Percentiles rank a stretch among this genome's conserved stretches.
Evolutionary conservation across 2,888 invertebrate genomes (phyloP).

Genomic region (Autographa gamma): DNA sequence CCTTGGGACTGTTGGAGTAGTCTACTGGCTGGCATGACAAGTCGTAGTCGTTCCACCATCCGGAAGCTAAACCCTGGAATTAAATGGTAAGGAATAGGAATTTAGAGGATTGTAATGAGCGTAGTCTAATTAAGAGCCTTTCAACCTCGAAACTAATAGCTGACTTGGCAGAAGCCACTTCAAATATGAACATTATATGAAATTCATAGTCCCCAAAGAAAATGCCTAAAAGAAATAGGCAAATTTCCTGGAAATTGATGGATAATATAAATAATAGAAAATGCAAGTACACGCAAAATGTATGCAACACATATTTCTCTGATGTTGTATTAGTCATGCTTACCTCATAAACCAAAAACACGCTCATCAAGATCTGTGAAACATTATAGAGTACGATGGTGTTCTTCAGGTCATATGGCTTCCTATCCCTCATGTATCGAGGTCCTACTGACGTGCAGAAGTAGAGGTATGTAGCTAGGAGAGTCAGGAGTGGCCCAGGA

Average conservation of each 20-base stretch:
- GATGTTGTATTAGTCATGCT: constrained; percentile 30
- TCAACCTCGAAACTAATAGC: no score
- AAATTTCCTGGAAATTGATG: no score
- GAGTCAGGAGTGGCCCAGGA: constrained; percentile 91
- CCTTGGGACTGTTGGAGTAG: constrained; percentile 88
- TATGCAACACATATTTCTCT: no score
- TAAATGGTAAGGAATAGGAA: background rate
- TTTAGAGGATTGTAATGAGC: no score
- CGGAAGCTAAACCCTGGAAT: constrained; percentile 84
- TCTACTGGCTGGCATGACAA: constrained; percentile 93
- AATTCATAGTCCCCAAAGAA: no score
- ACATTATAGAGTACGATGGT: constrained; percentile 94
- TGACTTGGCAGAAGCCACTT: no score
- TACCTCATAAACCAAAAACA: constrained; percentile 90
- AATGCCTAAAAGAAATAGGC: no score
- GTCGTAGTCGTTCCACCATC: constrained; percentile 90
- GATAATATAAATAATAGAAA: no score
- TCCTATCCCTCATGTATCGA: constrained; percentile 92
- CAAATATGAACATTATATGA: no score
- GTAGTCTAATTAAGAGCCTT: no score
- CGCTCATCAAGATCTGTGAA: constrained; percentile 95
- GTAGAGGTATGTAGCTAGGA: constrained; percentile 91
- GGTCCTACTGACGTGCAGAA: constrained; percentile 94
- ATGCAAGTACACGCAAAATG: no score
- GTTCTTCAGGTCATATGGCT: constrained; percentile 92